Percentiles rank a stretch among this genome's conserved stretches.
Conservation (phyloP, 2,888 invertebrate genomes). For the Sycophila texana region DNA sequence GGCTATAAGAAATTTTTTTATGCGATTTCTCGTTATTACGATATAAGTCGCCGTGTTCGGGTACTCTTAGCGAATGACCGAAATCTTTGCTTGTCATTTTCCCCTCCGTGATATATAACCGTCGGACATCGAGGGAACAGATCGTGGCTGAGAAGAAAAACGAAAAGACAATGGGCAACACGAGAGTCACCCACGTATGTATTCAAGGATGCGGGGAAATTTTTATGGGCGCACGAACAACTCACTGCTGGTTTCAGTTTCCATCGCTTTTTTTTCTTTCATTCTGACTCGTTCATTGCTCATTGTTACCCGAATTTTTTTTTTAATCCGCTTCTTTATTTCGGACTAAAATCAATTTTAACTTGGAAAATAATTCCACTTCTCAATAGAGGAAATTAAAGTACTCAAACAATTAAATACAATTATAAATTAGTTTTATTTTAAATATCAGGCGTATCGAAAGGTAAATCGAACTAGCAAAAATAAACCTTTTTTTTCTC, state of each 20-base stretch:
- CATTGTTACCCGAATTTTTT: no score
- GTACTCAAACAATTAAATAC: no score
- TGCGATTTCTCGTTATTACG: slow-evolving; percentile 54
- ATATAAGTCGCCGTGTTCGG: slow-evolving; percentile 39
- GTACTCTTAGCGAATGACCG: slow-evolving; percentile 51
- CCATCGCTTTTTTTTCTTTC: slow-evolving; percentile 10
- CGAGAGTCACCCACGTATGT: slow-evolving; percentile 15
- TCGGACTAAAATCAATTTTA: no score
- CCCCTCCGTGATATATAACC: slow-evolving; percentile 53
- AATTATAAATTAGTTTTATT: no score
- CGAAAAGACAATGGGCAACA: slow-evolving; percentile 42
- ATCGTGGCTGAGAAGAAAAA: slow-evolving; percentile 27
- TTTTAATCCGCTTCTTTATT: no score
- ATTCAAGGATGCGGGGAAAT: slow-evolving; percentile 16
- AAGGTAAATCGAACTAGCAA: no score
- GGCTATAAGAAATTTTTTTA: slow-evolving; percentile 40
- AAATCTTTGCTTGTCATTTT: slow-evolving; percentile 59
- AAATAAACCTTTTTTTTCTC: no score
- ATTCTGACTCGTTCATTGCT: background rate
- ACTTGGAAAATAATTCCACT: no score
- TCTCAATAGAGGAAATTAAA: no score
- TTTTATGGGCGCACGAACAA: slow-evolving; percentile 26
- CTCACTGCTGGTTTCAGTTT: background rate
- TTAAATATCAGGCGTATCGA: no score
- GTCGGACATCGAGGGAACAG: slow-evolving; percentile 29